phyloP scores from a whole-genome alignment of 2,113 vertebrate species.

The Microcebus murinus region DNA sequence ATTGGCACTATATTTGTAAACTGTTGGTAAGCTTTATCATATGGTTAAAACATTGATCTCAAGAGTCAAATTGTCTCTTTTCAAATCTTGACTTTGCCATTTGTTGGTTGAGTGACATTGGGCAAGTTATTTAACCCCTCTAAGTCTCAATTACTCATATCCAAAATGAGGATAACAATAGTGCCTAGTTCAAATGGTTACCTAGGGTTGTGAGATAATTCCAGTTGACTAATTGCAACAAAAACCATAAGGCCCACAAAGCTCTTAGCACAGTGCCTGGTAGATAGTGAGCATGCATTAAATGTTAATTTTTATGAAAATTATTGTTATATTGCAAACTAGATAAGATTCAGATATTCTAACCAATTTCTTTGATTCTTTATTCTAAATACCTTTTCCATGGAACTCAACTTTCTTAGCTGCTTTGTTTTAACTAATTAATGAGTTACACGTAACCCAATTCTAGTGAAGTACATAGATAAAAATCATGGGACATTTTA shows the following conservation, averaged over 20 bases:
- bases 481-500: neutral
- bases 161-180: neutral
- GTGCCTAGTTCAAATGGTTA: neutral
- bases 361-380: neutral
- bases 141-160: neutral
- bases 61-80: neutral
- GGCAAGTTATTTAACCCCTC: neutral
- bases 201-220: neutral
- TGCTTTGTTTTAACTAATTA: conserved; percentile 20
- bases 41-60: neutral
- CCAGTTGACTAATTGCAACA: neutral
- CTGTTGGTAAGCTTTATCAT: neutral
- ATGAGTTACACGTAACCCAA: neutral
- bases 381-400: neutral
- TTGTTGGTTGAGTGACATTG: neutral
- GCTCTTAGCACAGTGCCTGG: neutral
- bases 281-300: neutral
- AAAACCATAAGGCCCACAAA: neutral
- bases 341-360: neutral
- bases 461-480: neutral
- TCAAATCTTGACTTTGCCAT: conserved; percentile 24
- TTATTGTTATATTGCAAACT: neutral
- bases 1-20: neutral
- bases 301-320: neutral
- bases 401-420: neutral